phyloP scores from a whole-genome alignment of 2,113 vertebrate genomes.

The Sceloporus tristichus region DNA sequence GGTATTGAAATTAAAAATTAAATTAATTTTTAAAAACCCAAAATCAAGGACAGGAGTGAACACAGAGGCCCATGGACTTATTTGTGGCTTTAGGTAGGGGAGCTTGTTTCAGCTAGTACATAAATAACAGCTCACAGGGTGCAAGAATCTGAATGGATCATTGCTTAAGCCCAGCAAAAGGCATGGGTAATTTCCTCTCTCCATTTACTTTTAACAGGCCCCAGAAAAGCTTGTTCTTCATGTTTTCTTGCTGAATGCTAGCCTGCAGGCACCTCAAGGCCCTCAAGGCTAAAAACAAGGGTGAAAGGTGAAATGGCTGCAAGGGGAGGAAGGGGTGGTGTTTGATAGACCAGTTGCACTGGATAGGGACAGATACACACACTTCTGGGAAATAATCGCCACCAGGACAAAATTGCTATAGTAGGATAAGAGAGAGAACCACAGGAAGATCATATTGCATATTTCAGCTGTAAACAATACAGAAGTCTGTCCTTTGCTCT shows the following conservation, averaged over 20 bases:
- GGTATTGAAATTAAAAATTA: no score
- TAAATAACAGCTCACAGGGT: background rate
- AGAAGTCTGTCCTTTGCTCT: background rate
- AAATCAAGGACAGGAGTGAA: no score
- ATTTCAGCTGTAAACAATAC: background rate
- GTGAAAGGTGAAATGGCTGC: background rate
- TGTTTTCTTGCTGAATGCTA: constrained; percentile 6
- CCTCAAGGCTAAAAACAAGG: background rate
- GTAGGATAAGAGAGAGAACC: background rate
- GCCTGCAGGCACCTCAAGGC: background rate
- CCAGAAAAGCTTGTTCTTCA: constrained; percentile 18
- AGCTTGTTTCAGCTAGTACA: background rate
- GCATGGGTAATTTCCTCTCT: background rate
- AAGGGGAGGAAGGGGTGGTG: background rate
- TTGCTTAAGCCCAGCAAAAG: background rate
- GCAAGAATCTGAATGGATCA: background rate
- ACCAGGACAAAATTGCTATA: background rate
- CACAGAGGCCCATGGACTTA: no score
- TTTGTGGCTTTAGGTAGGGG: no score
- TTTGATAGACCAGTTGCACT: background rate
- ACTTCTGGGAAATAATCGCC: background rate
- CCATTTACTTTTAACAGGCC: background rate
- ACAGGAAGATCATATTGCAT: constrained; percentile 1
- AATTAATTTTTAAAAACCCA: no score
- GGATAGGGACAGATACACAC: background rate